Conservation (phyloP, 2,888 invertebrate genomes). For the Synanthedon andrenaeformis region DNA sequence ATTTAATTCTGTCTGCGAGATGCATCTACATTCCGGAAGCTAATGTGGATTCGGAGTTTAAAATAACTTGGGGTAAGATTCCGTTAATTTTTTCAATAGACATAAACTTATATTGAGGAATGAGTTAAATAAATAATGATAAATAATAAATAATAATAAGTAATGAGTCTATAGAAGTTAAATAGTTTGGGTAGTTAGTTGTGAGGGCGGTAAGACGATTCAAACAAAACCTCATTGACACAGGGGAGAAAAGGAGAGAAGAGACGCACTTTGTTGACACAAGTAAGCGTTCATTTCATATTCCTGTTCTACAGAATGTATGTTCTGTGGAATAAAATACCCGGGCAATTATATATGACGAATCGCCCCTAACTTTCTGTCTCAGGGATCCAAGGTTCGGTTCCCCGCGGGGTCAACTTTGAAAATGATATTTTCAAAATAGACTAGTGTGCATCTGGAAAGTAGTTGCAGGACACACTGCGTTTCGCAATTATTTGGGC, state of each 20-base stretch:
- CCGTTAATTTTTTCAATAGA: neutral
- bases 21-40: constrained; percentile 5
- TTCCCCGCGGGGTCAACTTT: too few species aligned
- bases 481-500: too few species aligned
- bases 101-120: neutral
- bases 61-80: neutral
- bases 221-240: constrained; percentile 39
- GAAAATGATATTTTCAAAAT: too few species aligned
- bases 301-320: neutral
- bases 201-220: constrained; percentile 35
- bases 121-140: neutral
- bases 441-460: too few species aligned
- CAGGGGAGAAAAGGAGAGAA: constrained; percentile 54
- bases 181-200: neutral
- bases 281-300: constrained; percentile 20
- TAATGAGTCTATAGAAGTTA: neutral
- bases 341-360: neutral
- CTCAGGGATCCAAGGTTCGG: too few species aligned
- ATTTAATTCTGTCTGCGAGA: constrained; percentile 4
- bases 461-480: too few species aligned
- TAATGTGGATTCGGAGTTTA: neutral
- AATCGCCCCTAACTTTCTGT: too few species aligned
- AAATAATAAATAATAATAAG: too few species aligned
- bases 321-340: neutral
- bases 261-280: constrained; percentile 41